Conservation (phyloP, 2,888 invertebrate species). For the Sinhomidia bicolor region DNA sequence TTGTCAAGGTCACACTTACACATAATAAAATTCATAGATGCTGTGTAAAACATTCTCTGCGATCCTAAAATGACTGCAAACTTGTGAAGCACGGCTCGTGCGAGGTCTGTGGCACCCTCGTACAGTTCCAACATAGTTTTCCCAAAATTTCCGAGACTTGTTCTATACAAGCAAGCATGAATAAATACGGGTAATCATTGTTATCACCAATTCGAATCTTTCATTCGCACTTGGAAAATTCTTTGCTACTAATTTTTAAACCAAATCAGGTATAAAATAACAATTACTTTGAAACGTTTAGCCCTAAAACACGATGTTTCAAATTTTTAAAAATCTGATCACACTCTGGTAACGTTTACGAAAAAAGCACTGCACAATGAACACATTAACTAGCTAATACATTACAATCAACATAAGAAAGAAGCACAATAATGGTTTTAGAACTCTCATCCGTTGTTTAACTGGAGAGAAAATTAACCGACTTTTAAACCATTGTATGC, state of each 20-base stretch:
- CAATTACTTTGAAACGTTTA: too few species aligned
- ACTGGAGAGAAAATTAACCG: too few species aligned
- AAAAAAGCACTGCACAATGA: not conserved
- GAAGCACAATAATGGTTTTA: too few species aligned
- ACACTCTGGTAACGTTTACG: not conserved
- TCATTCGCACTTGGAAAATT: too few species aligned
- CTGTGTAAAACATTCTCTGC: constrained; percentile 63
- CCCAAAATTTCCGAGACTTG: constrained; percentile 45
- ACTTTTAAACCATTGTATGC: too few species aligned
- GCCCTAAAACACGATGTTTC: not conserved
- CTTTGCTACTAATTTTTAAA: too few species aligned
- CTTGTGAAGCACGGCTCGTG: constrained; percentile 65
- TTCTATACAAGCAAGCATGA: constrained; percentile 23
- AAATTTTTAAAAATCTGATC: not conserved
- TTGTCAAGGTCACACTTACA: too few species aligned
- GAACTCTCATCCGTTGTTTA: too few species aligned
- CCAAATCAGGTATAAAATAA: not conserved
- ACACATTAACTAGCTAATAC: too few species aligned
- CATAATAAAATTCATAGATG: constrained; percentile 68
- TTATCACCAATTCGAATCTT: too few species aligned
- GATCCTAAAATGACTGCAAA: constrained; percentile 69
- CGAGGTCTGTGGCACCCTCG: constrained; percentile 65
- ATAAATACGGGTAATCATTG: too few species aligned
- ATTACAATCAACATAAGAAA: too few species aligned
- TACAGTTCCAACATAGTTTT: constrained; percentile 62